Conservation (phyloP, 92 coral and sea anemone genomes). For the Meandrina meandrites region DNA sequence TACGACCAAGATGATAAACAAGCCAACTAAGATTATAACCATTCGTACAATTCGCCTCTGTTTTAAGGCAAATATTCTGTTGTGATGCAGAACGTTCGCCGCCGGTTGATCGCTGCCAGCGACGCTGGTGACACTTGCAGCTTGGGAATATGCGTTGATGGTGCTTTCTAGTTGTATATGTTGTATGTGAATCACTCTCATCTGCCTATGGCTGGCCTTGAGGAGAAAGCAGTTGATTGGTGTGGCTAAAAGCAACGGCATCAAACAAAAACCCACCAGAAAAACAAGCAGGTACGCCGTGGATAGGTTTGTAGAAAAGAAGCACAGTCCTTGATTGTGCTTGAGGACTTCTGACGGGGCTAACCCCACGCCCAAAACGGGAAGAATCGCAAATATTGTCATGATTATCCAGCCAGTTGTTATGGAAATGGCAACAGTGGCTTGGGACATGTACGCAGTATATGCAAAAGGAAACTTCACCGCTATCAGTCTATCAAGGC, state of each 20-base stretch:
- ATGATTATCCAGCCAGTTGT: conserved; percentile 24
- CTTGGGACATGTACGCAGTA: conserved; percentile 4
- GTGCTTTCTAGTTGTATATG: conserved; percentile 29
- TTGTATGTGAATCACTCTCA: conserved; percentile 57
- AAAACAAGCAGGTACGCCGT: conserved; percentile 34
- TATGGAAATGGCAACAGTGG: neutral
- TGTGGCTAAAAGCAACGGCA: conserved; percentile 52
- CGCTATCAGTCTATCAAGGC: conserved; percentile 64
- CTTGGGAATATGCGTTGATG: neutral
- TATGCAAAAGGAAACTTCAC: conserved; percentile 68
- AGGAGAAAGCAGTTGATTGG: conserved; percentile 69
- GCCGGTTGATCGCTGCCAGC: neutral
- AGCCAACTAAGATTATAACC: conserved; percentile 51
- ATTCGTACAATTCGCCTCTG: conserved; percentile 62
- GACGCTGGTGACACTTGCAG: neutral
- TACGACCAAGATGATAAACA: conserved; percentile 56
- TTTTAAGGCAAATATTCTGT: conserved; percentile 6
- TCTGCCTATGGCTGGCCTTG: conserved; percentile 61
- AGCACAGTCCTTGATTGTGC: conserved; percentile 42
- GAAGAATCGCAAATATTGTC: conserved; percentile 17
- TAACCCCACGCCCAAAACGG: conserved; percentile 42
- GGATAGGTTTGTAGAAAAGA: conserved; percentile 50
- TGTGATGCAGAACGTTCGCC: neutral
- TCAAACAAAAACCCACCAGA: conserved; percentile 35
- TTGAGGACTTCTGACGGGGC: conserved; percentile 22